phyloP scores from a whole-genome alignment of 1,140 invertebrate species.

The Drosophila baimaii region DNA sequence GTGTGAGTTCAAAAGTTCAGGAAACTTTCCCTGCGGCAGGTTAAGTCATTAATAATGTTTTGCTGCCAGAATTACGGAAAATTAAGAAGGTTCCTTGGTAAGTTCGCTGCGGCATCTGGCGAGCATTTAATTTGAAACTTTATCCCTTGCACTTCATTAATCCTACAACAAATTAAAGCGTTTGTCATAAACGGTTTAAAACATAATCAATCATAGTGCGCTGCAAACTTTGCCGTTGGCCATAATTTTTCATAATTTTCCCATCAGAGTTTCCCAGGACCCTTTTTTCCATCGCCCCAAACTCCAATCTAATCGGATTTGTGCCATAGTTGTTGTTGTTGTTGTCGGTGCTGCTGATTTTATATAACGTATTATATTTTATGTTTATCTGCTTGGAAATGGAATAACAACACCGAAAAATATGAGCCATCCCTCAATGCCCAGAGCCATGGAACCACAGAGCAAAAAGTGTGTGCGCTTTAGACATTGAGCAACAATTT shows the following conservation, averaged over 20 bases:
- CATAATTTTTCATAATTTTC: slow-evolving; percentile 69
- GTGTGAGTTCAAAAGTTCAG: not conserved
- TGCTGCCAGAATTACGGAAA: not conserved
- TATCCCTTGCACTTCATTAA: slow-evolving; percentile 64
- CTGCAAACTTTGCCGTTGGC: slow-evolving; percentile 41
- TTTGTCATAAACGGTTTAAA: slow-evolving; percentile 74
- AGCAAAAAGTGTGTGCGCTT: slow-evolving; percentile 44
- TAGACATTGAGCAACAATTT: slow-evolving; percentile 79
- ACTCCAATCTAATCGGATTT: slow-evolving; percentile 61
- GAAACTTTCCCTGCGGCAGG: not conserved
- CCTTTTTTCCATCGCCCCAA: not conserved
- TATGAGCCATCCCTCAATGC: slow-evolving; percentile 38
- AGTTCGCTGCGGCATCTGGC: slow-evolving; percentile 31
- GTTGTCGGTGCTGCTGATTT: slow-evolving; percentile 57
- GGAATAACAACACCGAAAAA: slow-evolving; percentile 68
- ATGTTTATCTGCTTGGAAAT: slow-evolving; percentile 73
- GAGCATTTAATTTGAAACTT: slow-evolving; percentile 45
- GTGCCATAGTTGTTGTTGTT: slow-evolving; percentile 26
- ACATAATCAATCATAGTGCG: slow-evolving; percentile 71
- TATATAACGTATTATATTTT: slow-evolving; percentile 75
- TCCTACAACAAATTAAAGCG: slow-evolving; percentile 71
- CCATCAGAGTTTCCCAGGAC: slow-evolving; percentile 26
- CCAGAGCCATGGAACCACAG: slow-evolving; percentile 21
- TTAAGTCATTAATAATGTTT: slow-evolving; percentile 31
- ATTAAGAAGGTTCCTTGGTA: not conserved